Evolutionary conservation across 35 echinoderm and acorn worm species (phyloP), one percentile per base, ranked within the genome.

Genomic region (Apostichopus parvimensis): DNA sequence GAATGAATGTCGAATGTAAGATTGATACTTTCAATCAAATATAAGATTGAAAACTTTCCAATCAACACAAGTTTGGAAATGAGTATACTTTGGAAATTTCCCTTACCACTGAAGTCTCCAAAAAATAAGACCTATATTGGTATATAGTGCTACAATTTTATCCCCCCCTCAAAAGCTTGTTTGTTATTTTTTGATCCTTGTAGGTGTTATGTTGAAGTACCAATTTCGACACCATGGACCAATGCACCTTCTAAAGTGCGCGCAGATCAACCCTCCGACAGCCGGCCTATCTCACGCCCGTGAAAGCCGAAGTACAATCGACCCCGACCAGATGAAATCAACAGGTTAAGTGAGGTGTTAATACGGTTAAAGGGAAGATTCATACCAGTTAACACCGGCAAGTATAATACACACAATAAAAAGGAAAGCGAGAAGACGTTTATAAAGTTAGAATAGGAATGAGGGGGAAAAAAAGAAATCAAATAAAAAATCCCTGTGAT

Each of bases 181-280:
- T 82, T 82, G 79, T 82, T 82, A 82, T 82, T 82, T 82, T 82
- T 8, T 11, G 6, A 9, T 8, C n/a, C 64, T 68, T 18, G n/a
- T n/a, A 82, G 79, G 79, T 82, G 79, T 82, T 54, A 56, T n/a
- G 25, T 82, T n/a, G 79, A 82, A 53, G 52, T 56, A 82, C 79
- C 18, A 82, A 82, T 53, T 53, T 82, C 79, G 79, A 82, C 79
- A 82, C 79, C 24, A 55, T 56, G n/a, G 34, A 18, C 3, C 24
- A 56, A 82, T 82, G 79, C 34, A 82, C 79, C 55, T 17, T 45
- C 34, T 54, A 56, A 12, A 82, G 24, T 82, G 79, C 79, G 79
- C 79, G 55, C 79, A 82, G 79, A 82, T 82, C 79, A 82, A 82
- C 79, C 8, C 79, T 53, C 79, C 79, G 52, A 82, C 12, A 34